Conservation (phyloP, 2,113 vertebrate species). For the Probosciger aterrimus region DNA sequence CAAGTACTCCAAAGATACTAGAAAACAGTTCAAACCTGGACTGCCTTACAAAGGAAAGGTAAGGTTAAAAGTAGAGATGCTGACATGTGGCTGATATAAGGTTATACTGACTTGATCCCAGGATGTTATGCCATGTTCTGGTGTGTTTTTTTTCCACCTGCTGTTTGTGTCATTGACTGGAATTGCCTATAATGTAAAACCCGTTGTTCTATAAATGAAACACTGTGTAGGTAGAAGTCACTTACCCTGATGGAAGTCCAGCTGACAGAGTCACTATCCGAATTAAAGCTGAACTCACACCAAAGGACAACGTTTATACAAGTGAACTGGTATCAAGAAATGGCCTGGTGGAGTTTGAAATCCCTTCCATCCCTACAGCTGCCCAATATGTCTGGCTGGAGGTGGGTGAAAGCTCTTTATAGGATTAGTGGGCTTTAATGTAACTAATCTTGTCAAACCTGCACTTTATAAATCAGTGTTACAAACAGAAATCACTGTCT, state of each 20-base stretch:
- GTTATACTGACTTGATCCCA: not conserved
- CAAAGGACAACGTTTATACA: slow-evolving; percentile 88
- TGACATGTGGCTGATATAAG: not conserved
- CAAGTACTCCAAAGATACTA: slow-evolving; percentile 88
- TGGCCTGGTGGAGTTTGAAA: slow-evolving; percentile 87
- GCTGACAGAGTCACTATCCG: slow-evolving; percentile 84
- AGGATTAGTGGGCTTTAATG: slow-evolving; percentile 23
- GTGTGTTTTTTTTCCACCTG: not conserved
- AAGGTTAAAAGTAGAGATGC: not conserved
- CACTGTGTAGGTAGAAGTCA: slow-evolving; percentile 83
- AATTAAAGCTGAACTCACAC: slow-evolving; percentile 89
- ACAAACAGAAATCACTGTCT: slow-evolving; percentile 3
- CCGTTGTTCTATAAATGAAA: not conserved
- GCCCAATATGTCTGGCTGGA: slow-evolving; percentile 95
- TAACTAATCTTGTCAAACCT: slow-evolving; percentile 54
- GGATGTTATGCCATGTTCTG: not conserved
- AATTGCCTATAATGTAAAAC: not conserved
- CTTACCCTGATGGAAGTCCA: slow-evolving; percentile 88
- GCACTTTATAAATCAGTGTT: not conserved
- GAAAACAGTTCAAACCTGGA: slow-evolving; percentile 92
- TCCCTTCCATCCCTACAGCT: slow-evolving; percentile 88
- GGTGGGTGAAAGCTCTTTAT: slow-evolving; percentile 76
- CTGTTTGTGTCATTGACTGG: not conserved
- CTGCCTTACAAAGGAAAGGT: slow-evolving; percentile 92
- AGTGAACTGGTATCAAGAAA: slow-evolving; percentile 81